These are phyloP conservation scores for Oreortyx pictus DNA, from an alignment of 2,797 vertebrate genomes.

Conservation along the genomic window DNA sequence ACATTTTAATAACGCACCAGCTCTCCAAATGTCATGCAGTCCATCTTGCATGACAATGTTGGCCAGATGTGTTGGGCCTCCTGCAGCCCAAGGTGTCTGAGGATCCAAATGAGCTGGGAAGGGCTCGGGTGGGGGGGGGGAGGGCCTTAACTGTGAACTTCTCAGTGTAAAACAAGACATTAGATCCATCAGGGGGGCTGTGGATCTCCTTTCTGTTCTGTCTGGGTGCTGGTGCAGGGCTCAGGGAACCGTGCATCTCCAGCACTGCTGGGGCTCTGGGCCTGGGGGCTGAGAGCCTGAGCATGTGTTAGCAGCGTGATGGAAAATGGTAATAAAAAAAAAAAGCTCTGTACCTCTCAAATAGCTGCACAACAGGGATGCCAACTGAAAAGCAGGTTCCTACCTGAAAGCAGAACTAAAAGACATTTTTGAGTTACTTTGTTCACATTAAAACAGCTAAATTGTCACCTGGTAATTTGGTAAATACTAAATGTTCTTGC, in stretches of 20 bases:
- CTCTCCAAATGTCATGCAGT: background rate
- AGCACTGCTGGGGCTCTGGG: background rate
- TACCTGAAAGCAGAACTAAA: background rate
- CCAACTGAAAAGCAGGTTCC: background rate
- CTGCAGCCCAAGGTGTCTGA: background rate
- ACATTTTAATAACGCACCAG: fast-evolving
- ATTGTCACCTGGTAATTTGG: background rate
- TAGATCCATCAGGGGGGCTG: fast-evolving
- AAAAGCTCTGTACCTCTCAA: background rate
- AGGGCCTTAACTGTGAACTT: fast-evolving
- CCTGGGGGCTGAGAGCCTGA: background rate
- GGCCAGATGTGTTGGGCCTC: fast-evolving
- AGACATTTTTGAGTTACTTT: background rate
- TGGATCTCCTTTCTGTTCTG: background rate
- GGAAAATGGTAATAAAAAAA: background rate
- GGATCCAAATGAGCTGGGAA: background rate
- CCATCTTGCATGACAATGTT: fast-evolving
- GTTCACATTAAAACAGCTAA: background rate
- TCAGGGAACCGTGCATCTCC: background rate
- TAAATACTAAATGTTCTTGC: background rate
- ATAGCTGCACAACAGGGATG: no score
- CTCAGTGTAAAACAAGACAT: fast-evolving
- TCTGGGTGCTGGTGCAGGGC: background rate
- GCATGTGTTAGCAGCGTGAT: fast-evolving
- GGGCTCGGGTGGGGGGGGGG: background rate